Percentiles rank a stretch among this genome's conserved stretches.
These are phyloP conservation scores for Gyps fulvus DNA, from an alignment of 2,113 vertebrate genomes.

Conservation along the genomic window DNA sequence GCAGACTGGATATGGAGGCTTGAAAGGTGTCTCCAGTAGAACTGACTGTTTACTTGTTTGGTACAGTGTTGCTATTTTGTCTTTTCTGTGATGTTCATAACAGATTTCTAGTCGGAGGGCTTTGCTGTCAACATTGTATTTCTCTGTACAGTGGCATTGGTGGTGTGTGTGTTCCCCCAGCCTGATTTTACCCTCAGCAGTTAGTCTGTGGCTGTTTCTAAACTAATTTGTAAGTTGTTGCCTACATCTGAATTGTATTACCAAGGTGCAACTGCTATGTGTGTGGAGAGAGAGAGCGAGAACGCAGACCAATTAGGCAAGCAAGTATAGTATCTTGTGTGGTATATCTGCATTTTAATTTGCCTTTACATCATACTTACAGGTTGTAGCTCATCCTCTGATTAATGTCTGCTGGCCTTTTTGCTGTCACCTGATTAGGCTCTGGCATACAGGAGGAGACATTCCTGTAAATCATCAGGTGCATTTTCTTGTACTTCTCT, in stretches of 20 bases:
- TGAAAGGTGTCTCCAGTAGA: background rate
- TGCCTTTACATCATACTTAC: background rate
- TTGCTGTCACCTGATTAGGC: background rate
- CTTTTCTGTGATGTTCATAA: background rate
- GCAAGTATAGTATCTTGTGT: background rate
- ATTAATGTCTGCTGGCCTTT: background rate
- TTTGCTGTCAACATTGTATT: background rate
- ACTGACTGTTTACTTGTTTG: background rate
- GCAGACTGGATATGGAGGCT: accelerated
- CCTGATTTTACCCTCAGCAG: background rate
- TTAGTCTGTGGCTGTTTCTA: background rate
- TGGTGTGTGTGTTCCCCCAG: background rate
- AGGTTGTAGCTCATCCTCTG: background rate
- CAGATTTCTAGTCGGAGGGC: background rate
- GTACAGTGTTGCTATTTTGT: background rate
- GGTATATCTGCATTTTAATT: background rate
- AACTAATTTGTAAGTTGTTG: background rate
- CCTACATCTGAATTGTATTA: background rate
- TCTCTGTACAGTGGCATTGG: background rate
- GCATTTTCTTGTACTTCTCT: background rate
- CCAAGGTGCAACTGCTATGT: background rate
- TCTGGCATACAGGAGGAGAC: background rate
- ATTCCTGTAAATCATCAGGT: background rate
- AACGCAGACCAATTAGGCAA: background rate
- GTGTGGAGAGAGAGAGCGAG: no score